These are phyloP conservation scores for Epirrita christyi DNA, from an alignment of 2,888 invertebrate species.

Conservation along the genomic window DNA sequence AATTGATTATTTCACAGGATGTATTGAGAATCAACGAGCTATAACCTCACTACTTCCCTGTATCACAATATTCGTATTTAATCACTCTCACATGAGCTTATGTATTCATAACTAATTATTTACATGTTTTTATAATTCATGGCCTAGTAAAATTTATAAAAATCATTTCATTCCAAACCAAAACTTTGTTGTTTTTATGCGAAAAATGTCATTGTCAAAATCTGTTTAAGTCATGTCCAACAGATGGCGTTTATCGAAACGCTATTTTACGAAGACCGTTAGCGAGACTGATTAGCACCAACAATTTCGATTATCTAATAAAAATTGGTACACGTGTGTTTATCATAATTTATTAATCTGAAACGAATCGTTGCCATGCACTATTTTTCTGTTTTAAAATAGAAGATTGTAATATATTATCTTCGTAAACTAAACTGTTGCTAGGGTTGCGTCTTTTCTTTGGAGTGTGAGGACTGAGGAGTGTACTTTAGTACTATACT, in stretches of 20 bases:
- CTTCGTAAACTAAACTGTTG: no score
- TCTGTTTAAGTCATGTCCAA: conserved; percentile 32
- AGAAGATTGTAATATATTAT: no score
- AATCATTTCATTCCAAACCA: conserved; percentile 37
- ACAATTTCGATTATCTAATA: no score
- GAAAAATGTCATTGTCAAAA: conserved; percentile 49
- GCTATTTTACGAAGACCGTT: conserved; percentile 51
- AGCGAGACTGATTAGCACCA: no score
- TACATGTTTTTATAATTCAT: conserved; percentile 9
- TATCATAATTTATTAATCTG: background rate
- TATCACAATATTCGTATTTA: conserved; percentile 27
- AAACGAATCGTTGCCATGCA: no score
- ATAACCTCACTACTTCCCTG: conserved; percentile 41
- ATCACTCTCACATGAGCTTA: conserved; percentile 7
- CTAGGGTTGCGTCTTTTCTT: no score
- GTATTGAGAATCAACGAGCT: conserved; percentile 30
- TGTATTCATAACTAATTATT: conserved; percentile 7
- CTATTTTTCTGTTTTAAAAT: no score
- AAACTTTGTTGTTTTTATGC: conserved; percentile 44
- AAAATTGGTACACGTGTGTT: no score
- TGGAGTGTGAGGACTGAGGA: no score
- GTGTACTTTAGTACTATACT: no score
- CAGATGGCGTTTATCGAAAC: conserved; percentile 44
- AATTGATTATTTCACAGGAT: conserved; percentile 24
- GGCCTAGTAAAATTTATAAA: conserved; percentile 38